phyloP scores from a whole-genome alignment of 2,797 vertebrate species.

The Notamacropus eugenii region DNA sequence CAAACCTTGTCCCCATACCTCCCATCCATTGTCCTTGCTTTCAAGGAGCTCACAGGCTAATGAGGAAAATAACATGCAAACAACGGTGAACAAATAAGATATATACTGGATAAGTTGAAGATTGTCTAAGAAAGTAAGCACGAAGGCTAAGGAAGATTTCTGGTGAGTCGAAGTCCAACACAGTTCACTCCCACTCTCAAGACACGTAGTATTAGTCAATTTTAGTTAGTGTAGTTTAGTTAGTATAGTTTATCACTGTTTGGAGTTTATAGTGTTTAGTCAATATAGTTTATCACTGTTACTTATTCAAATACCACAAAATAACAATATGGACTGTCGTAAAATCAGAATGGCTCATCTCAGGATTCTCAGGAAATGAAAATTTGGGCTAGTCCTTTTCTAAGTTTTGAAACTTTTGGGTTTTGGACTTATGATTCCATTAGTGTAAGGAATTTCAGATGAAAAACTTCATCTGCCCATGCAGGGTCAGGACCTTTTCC shows the following conservation, averaged over 20 bases:
- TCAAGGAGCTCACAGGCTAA: background rate
- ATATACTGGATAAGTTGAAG: no score
- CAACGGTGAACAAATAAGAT: background rate
- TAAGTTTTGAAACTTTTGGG: background rate
- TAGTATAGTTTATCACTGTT: no score
- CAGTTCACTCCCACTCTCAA: background rate
- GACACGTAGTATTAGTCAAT: background rate
- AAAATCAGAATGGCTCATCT: background rate
- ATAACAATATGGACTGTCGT: background rate
- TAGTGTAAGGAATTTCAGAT: background rate
- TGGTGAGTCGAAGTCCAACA: background rate
- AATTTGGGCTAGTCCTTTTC: background rate
- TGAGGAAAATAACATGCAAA: background rate
- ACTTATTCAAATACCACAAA: background rate
- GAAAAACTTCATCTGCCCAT: background rate
- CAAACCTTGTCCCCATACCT: no score
- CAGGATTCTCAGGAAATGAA: background rate
- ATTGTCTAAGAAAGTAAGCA: background rate
- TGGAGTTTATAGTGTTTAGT: no score
- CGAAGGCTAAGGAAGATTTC: background rate
- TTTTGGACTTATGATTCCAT: background rate
- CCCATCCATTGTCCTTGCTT: no score
- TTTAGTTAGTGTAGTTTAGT: background rate
- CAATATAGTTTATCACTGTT: background rate
- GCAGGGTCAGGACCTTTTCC: no score